phyloP scores from a whole-genome alignment of 2,113 vertebrate species.

The Zeus faber region DNA sequence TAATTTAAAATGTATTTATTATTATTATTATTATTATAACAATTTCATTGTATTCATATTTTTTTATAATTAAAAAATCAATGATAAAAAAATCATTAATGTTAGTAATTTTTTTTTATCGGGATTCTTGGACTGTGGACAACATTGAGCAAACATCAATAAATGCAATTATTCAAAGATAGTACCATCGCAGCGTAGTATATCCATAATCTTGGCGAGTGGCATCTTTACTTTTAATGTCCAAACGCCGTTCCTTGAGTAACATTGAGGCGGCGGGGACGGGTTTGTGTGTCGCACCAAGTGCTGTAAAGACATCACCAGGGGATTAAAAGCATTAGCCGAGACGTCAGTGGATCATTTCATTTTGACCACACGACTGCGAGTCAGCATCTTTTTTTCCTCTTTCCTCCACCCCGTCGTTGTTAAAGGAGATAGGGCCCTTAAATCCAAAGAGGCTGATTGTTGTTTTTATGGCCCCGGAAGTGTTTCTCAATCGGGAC shows the following conservation, averaged over 20 bases:
- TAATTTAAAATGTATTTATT: no score
- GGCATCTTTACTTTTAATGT: constrained; percentile 7
- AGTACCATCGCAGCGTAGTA: neutral
- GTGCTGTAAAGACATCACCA: constrained; percentile 63
- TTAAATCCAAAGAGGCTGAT: constrained; percentile 67
- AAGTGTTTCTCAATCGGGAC: constrained; percentile 62
- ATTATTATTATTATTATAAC: no score
- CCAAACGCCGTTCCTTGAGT: constrained; percentile 34
- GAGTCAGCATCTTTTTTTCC: constrained; percentile 55
- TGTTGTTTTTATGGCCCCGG: constrained; percentile 65
- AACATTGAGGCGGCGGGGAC: constrained; percentile 15
- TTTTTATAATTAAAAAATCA: no score
- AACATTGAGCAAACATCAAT: neutral
- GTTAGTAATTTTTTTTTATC: no score
- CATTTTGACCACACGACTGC: constrained; percentile 43
- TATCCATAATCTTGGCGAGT: neutral
- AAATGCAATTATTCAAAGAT: neutral
- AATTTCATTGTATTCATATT: neutral
- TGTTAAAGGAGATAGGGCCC: constrained; percentile 62
- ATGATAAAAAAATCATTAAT: no score
- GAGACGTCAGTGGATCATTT: constrained; percentile 57
- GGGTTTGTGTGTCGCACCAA: constrained; percentile 38
- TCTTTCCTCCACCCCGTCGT: constrained; percentile 26
- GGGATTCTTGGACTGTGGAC: neutral
- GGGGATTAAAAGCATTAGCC: constrained; percentile 64